Evolutionary conservation across 2,888 invertebrate genomes (phyloP).

Genomic region (Abrostola triplasia): DNA sequence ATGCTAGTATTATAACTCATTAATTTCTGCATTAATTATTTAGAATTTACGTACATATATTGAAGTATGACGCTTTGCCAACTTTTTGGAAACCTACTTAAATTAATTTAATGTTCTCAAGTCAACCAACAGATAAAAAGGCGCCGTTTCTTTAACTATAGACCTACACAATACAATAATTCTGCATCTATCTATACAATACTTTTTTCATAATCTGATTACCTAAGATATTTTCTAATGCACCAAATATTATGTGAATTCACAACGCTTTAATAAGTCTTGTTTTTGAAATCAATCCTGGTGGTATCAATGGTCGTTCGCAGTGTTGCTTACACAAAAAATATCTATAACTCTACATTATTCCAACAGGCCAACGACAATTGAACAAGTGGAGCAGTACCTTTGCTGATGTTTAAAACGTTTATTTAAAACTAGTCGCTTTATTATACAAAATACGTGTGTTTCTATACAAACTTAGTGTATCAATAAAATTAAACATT

Average conservation of each 20-base stretch:
- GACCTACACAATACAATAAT: conserved; percentile 4
- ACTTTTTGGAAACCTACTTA: background rate
- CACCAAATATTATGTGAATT: background rate
- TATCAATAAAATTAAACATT: conserved; percentile 55
- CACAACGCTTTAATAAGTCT: background rate
- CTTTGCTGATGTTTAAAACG: conserved; percentile 39
- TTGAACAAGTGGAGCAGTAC: conserved; percentile 61
- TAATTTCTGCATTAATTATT: conserved; percentile 43
- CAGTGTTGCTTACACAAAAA: conserved; percentile 41
- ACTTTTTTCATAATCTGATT: conserved; percentile 2
- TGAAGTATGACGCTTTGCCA: background rate
- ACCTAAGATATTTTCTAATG: conserved; percentile 9
- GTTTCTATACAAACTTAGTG: conserved; percentile 74
- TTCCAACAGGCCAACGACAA: conserved; percentile 39
- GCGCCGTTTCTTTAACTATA: conserved; percentile 22
- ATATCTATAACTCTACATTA: conserved; percentile 40
- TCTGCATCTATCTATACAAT: conserved; percentile 14
- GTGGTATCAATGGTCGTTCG: conserved; percentile 26
- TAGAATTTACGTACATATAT: conserved; percentile 25
- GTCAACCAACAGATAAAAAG: background rate
- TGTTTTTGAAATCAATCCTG: background rate
- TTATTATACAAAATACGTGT: conserved; percentile 76
- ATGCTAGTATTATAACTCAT: conserved; percentile 6
- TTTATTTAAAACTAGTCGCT: conserved; percentile 62
- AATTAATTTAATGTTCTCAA: too few relatives aligned